phyloP scores from a whole-genome alignment of 2,113 vertebrate species.

The Rhipidura dahli region DNA sequence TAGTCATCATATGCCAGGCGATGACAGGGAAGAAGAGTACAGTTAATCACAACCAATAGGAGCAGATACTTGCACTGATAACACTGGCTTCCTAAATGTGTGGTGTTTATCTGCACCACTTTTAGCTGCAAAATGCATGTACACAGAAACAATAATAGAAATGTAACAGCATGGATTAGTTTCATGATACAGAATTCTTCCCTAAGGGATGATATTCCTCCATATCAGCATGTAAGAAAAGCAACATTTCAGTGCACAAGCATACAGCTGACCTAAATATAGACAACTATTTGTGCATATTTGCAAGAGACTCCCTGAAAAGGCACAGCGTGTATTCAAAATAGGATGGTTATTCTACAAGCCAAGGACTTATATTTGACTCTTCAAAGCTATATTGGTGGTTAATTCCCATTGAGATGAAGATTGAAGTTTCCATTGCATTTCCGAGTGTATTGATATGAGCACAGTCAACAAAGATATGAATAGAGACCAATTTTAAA shows the following conservation, averaged over 20 bases:
- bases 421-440: neutral
- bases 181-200: neutral
- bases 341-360: neutral
- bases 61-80: neutral
- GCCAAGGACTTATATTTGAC: neutral
- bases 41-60: neutral
- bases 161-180: neutral
- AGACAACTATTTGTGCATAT: neutral
- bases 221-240: neutral
- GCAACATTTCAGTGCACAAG: neutral
- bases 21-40: neutral
- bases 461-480: neutral
- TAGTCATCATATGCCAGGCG: neutral
- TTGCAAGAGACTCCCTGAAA: neutral
- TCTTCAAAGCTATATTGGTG: neutral
- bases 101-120: neutral
- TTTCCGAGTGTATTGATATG: neutral
- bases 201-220: neutral
- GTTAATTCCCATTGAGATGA: neutral
- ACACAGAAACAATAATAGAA: neutral
- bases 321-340: neutral
- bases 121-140: neutral
- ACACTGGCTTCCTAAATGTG: neutral
- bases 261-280: neutral
- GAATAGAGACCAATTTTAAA: neutral